These are phyloP conservation scores for Chunga burmeisteri DNA, from an alignment of 2,113 vertebrate species.

Conservation along the genomic window DNA sequence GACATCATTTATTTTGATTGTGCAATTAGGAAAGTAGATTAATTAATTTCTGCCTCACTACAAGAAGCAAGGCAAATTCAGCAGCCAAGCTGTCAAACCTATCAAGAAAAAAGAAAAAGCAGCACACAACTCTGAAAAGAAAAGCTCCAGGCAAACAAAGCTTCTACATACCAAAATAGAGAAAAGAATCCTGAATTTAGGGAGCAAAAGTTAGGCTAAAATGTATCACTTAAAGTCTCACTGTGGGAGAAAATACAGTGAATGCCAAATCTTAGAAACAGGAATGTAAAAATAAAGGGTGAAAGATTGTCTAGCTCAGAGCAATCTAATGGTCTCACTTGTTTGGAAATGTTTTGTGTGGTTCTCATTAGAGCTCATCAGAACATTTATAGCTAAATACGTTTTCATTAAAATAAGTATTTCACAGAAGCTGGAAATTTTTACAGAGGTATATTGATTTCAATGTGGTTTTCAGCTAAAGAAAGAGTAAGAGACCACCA, in stretches of 20 bases:
- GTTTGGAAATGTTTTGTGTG: neutral
- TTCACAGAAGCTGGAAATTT: neutral
- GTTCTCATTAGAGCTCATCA: neutral
- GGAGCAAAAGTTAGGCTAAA: neutral
- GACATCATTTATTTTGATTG: constrained; percentile 75
- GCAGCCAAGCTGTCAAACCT: constrained; percentile 35
- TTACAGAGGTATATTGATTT: neutral
- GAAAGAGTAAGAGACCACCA: neutral
- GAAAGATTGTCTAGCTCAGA: neutral
- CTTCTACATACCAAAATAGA: neutral
- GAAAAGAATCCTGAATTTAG: neutral
- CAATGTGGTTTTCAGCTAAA: neutral
- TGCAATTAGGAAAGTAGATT: constrained; percentile 74
- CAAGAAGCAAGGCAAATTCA: constrained; percentile 67
- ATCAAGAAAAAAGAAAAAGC: constrained; percentile 18
- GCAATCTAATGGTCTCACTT: neutral
- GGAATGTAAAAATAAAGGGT: neutral
- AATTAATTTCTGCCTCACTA: constrained; percentile 70
- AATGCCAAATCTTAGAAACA: neutral
- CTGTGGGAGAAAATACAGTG: neutral
- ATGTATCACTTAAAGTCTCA: neutral
- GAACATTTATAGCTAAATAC: neutral
- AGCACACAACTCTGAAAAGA: neutral
- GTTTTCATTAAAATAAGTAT: neutral
- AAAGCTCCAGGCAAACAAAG: neutral